phyloP scores from a whole-genome alignment of 2,113 vertebrate genomes.

The Alligator mississippiensis region DNA sequence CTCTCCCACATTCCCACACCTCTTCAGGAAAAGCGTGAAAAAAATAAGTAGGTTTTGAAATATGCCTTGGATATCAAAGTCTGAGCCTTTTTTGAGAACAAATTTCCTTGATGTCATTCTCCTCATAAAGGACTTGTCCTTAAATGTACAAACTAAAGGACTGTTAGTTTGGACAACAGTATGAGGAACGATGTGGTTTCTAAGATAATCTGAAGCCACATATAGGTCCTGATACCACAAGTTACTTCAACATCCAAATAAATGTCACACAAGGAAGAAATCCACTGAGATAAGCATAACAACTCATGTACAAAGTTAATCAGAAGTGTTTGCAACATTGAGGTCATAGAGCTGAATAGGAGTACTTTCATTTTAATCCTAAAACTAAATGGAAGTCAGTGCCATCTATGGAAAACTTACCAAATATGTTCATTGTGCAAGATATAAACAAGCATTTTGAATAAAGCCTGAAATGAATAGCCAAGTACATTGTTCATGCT shows the following conservation, averaged over 20 bases:
- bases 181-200: neutral
- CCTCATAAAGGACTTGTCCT: conserved; percentile 43
- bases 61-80: no score
- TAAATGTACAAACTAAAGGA: neutral
- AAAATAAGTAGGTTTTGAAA: no score
- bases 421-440: neutral
- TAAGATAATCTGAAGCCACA: neutral
- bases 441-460: neutral
- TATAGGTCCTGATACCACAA: neutral
- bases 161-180: conserved; percentile 9
- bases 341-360: neutral
- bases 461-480: no score
- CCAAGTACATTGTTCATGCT: no score
- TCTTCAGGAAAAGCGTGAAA: conserved; percentile 8
- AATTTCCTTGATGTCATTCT: neutral
- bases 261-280: conserved; percentile 37
- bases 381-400: neutral
- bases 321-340: accelerated
- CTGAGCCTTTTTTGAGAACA: no score
- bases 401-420: accelerated
- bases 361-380: neutral
- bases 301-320: neutral
- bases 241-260: accelerated
- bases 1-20: neutral
- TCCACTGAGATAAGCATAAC: neutral